These are phyloP conservation scores for Euthynnus affinis DNA, from an alignment of 2,797 vertebrate genomes.

Conservation along the genomic window DNA sequence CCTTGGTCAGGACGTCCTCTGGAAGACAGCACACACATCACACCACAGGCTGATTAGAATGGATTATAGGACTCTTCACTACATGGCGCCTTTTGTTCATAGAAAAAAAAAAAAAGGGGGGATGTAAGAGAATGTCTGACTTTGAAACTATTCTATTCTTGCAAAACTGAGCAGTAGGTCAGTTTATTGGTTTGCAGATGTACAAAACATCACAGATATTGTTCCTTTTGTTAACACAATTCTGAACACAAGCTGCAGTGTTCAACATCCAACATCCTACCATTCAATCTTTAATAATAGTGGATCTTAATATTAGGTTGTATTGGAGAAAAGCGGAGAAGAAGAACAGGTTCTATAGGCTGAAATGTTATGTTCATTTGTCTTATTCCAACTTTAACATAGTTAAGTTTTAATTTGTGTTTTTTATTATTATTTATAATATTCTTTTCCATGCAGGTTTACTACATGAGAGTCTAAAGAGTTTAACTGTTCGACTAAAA, in stretches of 20 bases:
- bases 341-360: no score
- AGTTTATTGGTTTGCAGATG: no score
- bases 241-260: no score
- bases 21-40: constrained; percentile 63
- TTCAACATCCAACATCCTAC: no score
- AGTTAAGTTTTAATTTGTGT: not conserved
- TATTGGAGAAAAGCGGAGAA: no score
- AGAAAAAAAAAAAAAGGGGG: not conserved
- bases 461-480: no score
- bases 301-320: no score
- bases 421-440: not conserved
- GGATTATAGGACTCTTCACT: not conserved
- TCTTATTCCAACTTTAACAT: not conserved
- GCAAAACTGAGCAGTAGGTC: not conserved
- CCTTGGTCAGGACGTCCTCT: constrained; percentile 97
- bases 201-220: no score
- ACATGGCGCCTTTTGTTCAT: not conserved
- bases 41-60: not conserved
- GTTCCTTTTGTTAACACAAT: no score
- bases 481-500: no score
- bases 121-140: not conserved
- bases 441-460: not conserved
- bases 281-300: no score
- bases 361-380: not conserved
- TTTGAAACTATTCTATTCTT: not conserved